Percentiles rank a stretch among this genome's conserved stretches.
Conservation (phyloP, 1,140 invertebrate genomes). For the Helicoverpa armigera region DNA sequence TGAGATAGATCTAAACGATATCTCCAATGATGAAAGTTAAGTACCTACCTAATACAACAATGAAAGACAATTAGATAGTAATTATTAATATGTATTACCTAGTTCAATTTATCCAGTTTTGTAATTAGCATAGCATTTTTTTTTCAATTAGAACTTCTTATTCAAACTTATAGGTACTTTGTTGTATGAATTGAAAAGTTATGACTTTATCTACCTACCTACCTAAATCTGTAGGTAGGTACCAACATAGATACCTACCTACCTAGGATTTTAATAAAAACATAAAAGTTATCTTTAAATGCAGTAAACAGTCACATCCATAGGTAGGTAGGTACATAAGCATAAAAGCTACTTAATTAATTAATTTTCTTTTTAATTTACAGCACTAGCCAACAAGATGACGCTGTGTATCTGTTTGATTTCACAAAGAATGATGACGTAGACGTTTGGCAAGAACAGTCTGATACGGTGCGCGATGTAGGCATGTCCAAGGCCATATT, state of each 20-base stretch:
- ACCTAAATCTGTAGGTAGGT: no score
- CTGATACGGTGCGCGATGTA: conserved; percentile 88
- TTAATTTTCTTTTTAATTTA: conserved; percentile 13
- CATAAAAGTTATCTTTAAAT: no score
- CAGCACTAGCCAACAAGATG: conserved; percentile 18
- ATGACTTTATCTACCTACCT: no score
- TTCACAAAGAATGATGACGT: conserved; percentile 78
- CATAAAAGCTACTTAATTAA: not conserved
- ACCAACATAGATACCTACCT: no score
- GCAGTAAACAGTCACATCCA: not conserved
- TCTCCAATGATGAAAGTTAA: conserved; percentile 28
- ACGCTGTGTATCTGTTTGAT: conserved; percentile 73
- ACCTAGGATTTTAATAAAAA: no score
- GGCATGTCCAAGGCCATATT: conserved; percentile 90
- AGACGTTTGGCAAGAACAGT: conserved; percentile 88
- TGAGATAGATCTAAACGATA: conserved; percentile 1
- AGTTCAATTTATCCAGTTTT: no score
- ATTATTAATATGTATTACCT: no score
- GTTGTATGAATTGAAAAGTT: no score
- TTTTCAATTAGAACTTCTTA: no score
- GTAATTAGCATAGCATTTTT: no score
- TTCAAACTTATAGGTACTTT: no score
- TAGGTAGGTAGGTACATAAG: not conserved
- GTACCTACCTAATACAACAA: not conserved
- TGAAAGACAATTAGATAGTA: not conserved